Evolutionary conservation across 2,888 invertebrate species (phyloP), one percentile per base, ranked within the genome.

Genomic region (Argyresthia albistria): DNA sequence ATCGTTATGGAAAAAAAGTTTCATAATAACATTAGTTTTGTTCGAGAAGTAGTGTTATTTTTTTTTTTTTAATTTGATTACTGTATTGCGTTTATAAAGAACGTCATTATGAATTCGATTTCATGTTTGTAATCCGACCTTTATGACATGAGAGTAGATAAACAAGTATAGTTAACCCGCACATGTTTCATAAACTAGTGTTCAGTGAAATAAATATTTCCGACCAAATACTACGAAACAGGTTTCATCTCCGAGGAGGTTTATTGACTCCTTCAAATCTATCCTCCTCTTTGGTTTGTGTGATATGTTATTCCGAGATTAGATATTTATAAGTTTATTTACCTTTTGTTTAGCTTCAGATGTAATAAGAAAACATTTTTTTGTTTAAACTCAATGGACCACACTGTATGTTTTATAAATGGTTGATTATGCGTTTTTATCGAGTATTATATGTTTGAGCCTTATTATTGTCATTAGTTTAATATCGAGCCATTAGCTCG

Each of bases 201-300:
- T 71, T 70, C 71, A 70, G 75, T 73, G 9, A n/a, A 35, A 46
- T 69, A 72, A 73, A 77, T 79, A 74, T 79, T 80, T 82, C 75
- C 76, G 73, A 70, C 72, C 75, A 80, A 80, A 80, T 79, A 73
- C 78, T 76, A 73, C 69, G 72, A 57, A 83, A 86, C 82, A 79
- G 61, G 82, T 83, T 55, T 39, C 64, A n/a, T n/a, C 62, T 66
- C 65, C 56, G 55, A 58, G 57, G 68, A 73, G 66, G 86, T 84
- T 86, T 83, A 73, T 82, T 86, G 86, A 84, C 86, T 80, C 73
- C 76, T 76, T 14, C 12, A 25, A 42, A 42, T 50, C 16, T 50
- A 42, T 43, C 42, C n/a, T 12, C 25, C 46, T 16, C 25, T 45
- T 35, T 46, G 25, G 46, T 46, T n/a, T 25, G 25, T 11, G n/a